Evolutionary conservation across 2,888 invertebrate species (phyloP).

Genomic region (Drosophila aldrichi): DNA sequence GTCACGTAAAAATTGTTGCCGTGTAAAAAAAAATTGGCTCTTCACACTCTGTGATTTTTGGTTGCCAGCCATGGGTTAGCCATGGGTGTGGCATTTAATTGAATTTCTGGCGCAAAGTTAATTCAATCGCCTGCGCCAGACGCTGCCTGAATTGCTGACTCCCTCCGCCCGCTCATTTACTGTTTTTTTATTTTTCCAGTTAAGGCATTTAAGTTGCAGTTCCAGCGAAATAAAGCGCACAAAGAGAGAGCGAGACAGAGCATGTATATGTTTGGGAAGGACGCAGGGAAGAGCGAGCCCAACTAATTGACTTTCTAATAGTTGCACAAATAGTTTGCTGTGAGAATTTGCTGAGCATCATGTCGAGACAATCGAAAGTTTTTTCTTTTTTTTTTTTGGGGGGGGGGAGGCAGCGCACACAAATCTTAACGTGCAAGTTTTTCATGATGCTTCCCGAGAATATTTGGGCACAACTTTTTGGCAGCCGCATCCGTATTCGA

Average conservation of each 20-base stretch:
- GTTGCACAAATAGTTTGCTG: conserved; percentile 67
- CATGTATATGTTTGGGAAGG: neutral
- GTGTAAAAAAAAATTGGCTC: neutral
- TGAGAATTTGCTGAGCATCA: conserved; percentile 47
- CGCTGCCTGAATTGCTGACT: neutral
- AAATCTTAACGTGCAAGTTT: conserved; percentile 51
- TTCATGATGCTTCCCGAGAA: conserved; percentile 12
- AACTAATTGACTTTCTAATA: conserved; percentile 77
- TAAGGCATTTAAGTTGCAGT: conserved; percentile 17
- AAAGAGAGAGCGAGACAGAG: neutral
- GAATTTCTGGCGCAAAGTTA: conserved; percentile 29
- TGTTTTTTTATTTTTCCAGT: neutral
- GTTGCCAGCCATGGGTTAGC: neutral
- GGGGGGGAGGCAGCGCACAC: conserved; percentile 44
- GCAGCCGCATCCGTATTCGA: conserved; percentile 2
- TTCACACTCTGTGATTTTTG: conserved; percentile 8
- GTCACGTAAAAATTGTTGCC: neutral
- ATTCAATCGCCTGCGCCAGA: conserved; percentile 30
- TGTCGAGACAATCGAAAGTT: conserved; percentile 62
- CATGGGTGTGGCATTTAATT: conserved; percentile 21
- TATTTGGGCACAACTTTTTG: conserved; percentile 26
- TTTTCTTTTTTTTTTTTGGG: neutral
- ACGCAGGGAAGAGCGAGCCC: too few species aligned
- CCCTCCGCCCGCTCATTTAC: neutral
- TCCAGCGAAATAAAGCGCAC: neutral